Percentiles rank a stretch among this genome's conserved stretches.
Evolutionary conservation across 2,888 invertebrate genomes (phyloP).

Genomic region (Brenthis ino): DNA sequence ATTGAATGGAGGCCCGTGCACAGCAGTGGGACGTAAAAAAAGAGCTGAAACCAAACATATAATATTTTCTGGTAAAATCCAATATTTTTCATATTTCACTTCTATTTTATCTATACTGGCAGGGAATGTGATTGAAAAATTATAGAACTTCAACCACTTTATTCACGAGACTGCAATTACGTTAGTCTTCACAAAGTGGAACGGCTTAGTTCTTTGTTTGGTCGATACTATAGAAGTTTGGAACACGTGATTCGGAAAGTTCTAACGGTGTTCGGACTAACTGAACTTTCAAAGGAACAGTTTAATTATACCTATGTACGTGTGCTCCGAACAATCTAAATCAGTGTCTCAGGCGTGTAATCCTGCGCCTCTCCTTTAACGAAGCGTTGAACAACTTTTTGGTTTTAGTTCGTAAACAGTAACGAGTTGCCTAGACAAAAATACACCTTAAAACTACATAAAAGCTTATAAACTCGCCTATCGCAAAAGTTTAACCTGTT

Average conservation of each 20-base stretch:
- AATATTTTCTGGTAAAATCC: too few relatives aligned
- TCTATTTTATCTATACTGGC: neutral
- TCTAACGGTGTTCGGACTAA: conserved; percentile 31
- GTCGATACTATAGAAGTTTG: conserved; percentile 32
- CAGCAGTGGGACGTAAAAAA: too few relatives aligned
- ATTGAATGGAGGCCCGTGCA: too few relatives aligned
- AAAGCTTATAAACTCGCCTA: conserved; percentile 5
- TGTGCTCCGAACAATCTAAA: conserved; percentile 54
- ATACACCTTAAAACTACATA: conserved; percentile 42
- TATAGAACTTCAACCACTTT: conserved; percentile 26
- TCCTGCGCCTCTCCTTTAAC: conserved; percentile 68
- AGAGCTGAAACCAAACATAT: too few relatives aligned
- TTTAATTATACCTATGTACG: conserved; percentile 39
- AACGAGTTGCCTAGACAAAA: conserved; percentile 43
- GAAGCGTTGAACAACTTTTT: conserved; percentile 70
- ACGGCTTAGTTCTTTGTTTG: conserved; percentile 38
- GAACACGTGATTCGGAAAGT: conserved; percentile 36
- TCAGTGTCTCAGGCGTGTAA: conserved; percentile 61
- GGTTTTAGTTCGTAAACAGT: conserved; percentile 65
- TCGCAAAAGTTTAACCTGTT: conserved; percentile 44
- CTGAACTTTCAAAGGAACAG: conserved; percentile 30
- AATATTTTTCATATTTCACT: conserved; percentile 8
- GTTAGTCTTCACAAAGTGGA: conserved; percentile 34
- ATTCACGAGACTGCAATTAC: conserved; percentile 31
- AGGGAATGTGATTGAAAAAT: conserved; percentile 24